These are phyloP conservation scores for Callopanchax toddi DNA, from an alignment of 2,113 vertebrate species.

Conservation along the genomic window DNA sequence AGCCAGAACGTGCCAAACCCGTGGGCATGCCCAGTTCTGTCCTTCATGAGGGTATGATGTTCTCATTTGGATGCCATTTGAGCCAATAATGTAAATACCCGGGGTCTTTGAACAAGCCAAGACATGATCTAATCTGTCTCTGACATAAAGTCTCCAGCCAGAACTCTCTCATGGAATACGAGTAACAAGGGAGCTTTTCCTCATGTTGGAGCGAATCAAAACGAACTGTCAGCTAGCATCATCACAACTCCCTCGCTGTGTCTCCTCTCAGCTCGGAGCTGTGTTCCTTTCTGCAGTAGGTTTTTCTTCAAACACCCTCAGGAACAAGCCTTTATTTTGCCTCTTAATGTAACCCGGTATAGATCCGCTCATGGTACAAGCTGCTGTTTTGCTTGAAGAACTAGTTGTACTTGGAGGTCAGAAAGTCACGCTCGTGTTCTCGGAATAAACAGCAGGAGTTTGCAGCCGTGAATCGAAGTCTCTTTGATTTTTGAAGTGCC, in stretches of 20 bases:
- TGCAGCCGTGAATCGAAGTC: too few relatives aligned
- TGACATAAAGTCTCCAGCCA: constrained; percentile 39
- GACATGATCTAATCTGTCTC: constrained; percentile 63
- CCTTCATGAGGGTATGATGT: constrained; percentile 52
- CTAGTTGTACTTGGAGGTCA: constrained; percentile 28
- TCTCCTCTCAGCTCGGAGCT: constrained; percentile 40
- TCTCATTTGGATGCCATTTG: constrained; percentile 57
- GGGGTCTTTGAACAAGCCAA: constrained; percentile 62
- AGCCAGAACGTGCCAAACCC: constrained; percentile 47
- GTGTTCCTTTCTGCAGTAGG: constrained; percentile 33
- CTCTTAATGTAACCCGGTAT: constrained; percentile 33
- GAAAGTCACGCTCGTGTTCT: constrained; percentile 56
- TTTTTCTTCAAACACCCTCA: constrained; percentile 44
- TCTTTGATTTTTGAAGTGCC: not conserved
- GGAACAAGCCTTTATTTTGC: constrained; percentile 53
- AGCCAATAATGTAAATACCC: constrained; percentile 75
- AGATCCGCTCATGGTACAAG: constrained; percentile 28
- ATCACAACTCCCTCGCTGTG: constrained; percentile 35
- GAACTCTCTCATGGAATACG: constrained; percentile 33
- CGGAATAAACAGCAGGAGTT: constrained; percentile 40
- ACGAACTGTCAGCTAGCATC: constrained; percentile 63
- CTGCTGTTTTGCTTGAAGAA: constrained; percentile 37
- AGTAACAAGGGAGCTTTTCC: constrained; percentile 23
- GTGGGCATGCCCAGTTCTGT: constrained; percentile 60
- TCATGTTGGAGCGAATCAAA: constrained; percentile 53